These are phyloP conservation scores for Phycodurus eques DNA, from an alignment of 2,113 vertebrate genomes.

Conservation along the genomic window DNA sequence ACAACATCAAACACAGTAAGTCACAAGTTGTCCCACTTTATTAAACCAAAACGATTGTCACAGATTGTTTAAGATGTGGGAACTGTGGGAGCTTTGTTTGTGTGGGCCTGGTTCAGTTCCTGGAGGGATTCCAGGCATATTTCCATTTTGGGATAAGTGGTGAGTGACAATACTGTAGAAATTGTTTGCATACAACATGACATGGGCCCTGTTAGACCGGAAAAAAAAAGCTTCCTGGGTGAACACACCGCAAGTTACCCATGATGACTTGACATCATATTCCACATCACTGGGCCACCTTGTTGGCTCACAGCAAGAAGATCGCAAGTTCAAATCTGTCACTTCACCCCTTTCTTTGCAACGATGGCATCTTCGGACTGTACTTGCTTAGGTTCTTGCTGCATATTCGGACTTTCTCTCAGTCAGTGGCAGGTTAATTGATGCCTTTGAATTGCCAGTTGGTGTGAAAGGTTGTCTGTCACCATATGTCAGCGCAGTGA, in stretches of 20 bases:
- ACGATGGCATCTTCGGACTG: neutral
- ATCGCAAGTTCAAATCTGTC: neutral
- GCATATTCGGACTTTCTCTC: neutral
- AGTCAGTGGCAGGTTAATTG: neutral
- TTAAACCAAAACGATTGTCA: slow-evolving; percentile 9
- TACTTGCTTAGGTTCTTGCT: neutral
- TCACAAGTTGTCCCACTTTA: slow-evolving; percentile 12
- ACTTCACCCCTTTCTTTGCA: neutral
- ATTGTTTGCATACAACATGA: slow-evolving; percentile 5
- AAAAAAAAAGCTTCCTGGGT: neutral
- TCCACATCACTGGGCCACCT: neutral
- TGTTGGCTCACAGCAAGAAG: neutral
- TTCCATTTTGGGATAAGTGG: slow-evolving; percentile 8
- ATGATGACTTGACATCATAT: neutral
- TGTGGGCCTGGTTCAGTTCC: slow-evolving; percentile 11
- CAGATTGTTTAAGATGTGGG: slow-evolving; percentile 2
- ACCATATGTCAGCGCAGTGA: neutral
- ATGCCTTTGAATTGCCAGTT: neutral
- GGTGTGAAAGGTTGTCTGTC: neutral
- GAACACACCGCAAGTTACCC: neutral
- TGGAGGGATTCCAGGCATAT: slow-evolving; percentile 9
- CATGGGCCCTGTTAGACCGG: neutral
- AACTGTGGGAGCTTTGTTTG: slow-evolving; percentile 11
- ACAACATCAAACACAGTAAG: slow-evolving; percentile 83
- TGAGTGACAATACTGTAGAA: neutral